phyloP scores from a whole-genome alignment of 2,113 vertebrate genomes.

The Euleptes europaea region DNA sequence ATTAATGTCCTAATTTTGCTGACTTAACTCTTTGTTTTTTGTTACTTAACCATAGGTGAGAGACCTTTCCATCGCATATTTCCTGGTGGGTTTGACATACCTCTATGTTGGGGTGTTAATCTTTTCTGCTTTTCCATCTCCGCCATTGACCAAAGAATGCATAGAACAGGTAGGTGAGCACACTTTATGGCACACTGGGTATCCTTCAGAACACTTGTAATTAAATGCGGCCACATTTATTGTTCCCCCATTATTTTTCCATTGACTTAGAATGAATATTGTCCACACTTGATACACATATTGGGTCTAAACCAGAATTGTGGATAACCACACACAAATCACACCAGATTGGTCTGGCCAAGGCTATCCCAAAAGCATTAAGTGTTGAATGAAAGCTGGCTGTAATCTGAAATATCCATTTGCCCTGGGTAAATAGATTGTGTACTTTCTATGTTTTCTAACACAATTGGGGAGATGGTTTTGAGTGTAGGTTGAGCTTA shows the following conservation, averaged over 20 bases:
- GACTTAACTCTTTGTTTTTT: constrained; percentile 15
- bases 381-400: neutral
- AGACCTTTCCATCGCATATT: constrained; percentile 93
- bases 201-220: constrained; percentile 7
- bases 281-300: neutral
- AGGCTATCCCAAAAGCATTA: neutral
- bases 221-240: neutral
- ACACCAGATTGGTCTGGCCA: neutral
- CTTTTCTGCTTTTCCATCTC: constrained; percentile 92
- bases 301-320: neutral
- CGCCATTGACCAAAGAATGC: constrained; percentile 90
- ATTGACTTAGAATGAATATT: neutral
- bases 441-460: neutral
- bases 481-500: neutral
- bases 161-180: constrained; percentile 87
- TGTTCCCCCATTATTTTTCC: neutral
- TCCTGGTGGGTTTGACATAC: constrained; percentile 92
- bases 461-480: neutral
- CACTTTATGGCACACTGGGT: neutral
- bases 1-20: neutral
- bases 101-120: constrained; percentile 92
- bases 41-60: constrained; percentile 79
- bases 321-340: neutral
- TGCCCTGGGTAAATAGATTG: neutral
- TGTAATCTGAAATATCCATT: neutral